A percentile compares a stretch with the other conserved stretches of the same genome.
phyloP scores from a whole-genome alignment of 2,888 invertebrate genomes.

The Cynaeus angustus region DNA sequence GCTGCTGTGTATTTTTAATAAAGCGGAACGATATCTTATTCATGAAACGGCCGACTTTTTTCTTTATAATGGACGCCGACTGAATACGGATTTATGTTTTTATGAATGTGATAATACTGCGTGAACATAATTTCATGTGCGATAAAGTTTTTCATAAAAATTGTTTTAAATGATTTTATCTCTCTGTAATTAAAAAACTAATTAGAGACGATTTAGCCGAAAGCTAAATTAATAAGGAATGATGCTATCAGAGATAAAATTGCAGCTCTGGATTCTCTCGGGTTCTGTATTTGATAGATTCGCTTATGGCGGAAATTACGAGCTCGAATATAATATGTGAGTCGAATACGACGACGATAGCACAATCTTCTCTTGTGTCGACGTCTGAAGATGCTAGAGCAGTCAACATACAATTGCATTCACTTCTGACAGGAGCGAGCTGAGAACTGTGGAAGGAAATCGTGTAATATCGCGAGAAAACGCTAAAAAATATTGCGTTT shows the following conservation, averaged over 20 bases:
- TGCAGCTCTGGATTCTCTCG: not conserved
- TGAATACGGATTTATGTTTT: too few relatives aligned
- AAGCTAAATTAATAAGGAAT: conserved; percentile 29
- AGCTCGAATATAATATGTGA: conserved; percentile 32
- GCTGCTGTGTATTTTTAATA: conserved; percentile 13
- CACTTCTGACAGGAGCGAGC: conserved; percentile 13
- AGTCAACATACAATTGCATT: conserved; percentile 12
- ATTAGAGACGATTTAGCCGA: conserved; percentile 9
- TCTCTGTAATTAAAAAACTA: too few relatives aligned
- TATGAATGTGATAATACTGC: too few relatives aligned
- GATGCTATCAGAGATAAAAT: conserved; percentile 12
- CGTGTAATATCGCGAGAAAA: too few relatives aligned
- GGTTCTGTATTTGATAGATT: conserved; percentile 19
- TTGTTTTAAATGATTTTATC: too few relatives aligned
- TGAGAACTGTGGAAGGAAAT: too few relatives aligned
- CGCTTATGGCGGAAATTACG: conserved; percentile 35
- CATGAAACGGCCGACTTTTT: conserved; percentile 2
- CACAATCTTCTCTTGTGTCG: conserved; percentile 19
- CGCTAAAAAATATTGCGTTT: too few relatives aligned
- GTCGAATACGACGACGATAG: conserved; percentile 18
- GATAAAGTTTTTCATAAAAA: too few relatives aligned
- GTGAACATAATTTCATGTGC: too few relatives aligned
- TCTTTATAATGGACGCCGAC: too few relatives aligned
- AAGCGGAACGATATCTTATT: conserved; percentile 17
- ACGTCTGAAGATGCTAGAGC: not conserved